These are phyloP conservation scores for Iselma pallidipennis DNA, from an alignment of 2,888 invertebrate species.

Conservation along the genomic window DNA sequence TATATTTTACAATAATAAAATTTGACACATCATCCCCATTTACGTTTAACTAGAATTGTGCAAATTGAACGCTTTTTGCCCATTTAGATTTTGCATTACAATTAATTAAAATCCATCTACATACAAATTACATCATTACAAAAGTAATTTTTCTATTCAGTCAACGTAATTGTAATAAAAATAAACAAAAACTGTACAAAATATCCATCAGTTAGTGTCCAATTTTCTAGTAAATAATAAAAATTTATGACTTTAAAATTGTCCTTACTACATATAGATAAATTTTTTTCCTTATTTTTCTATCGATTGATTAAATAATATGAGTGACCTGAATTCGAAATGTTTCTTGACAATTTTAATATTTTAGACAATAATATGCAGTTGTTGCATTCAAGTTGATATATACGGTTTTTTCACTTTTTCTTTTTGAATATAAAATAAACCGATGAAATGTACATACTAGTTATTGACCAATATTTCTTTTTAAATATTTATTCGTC, in stretches of 20 bases:
- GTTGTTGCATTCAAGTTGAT: neutral
- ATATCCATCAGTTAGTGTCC: neutral
- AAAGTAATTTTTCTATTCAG: slow-evolving; percentile 15
- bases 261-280: slow-evolving; percentile 3
- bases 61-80: slow-evolving; percentile 4
- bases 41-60: slow-evolving; percentile 1
- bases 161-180: slow-evolving; percentile 5
- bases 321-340: neutral
- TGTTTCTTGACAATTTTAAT: slow-evolving; percentile 1
- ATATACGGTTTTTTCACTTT: too few relatives aligned
- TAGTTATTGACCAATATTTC: neutral
- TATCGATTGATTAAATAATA: slow-evolving; percentile 3
- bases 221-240: slow-evolving; percentile 3
- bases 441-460: neutral
- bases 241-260: slow-evolving; percentile 1
- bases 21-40: neutral
- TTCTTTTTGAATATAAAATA: neutral
- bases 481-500: neutral
- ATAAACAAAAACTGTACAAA: neutral
- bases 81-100: slow-evolving; percentile 10
- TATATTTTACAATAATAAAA: neutral
- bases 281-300: slow-evolving; percentile 4
- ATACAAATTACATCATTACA: slow-evolving; percentile 24
- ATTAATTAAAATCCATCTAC: slow-evolving; percentile 16
- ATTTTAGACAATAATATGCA: neutral